phyloP scores from a whole-genome alignment of 1,140 invertebrate species.

The Lineus longissimus region DNA sequence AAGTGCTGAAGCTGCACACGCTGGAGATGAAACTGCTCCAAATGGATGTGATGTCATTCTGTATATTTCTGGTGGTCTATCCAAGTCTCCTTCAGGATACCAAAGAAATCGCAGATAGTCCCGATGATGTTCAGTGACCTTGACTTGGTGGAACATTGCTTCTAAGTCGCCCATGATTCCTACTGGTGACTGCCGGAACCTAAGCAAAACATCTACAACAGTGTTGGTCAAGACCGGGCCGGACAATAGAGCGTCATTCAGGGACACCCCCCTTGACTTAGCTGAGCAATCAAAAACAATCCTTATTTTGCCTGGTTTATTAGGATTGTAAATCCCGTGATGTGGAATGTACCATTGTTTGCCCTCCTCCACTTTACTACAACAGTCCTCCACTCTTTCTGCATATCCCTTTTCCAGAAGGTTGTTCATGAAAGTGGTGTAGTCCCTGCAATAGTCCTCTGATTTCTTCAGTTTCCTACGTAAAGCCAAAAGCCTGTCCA shows the following conservation, averaged over 20 bases:
- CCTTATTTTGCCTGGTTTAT: conserved; percentile 23
- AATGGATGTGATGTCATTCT: conserved; percentile 26
- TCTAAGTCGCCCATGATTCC: conserved; percentile 25
- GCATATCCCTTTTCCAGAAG: conserved; percentile 1
- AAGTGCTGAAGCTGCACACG: conserved; percentile 18
- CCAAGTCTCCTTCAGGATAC: conserved; percentile 19
- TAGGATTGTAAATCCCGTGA: conserved; percentile 21
- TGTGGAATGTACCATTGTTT: conserved; percentile 25
- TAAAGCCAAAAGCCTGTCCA: background rate
- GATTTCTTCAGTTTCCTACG: background rate
- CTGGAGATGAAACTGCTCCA: conserved; percentile 23
- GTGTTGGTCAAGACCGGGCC: conserved; percentile 48
- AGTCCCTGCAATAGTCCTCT: background rate
- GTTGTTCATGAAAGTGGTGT: background rate
- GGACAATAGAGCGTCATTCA: conserved; percentile 29
- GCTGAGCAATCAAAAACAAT: conserved; percentile 28
- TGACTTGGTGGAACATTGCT: conserved; percentile 26
- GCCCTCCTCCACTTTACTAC: background rate
- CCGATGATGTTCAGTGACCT: conserved; percentile 15
- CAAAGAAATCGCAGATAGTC: conserved; percentile 21
- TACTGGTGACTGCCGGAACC: conserved; percentile 24
- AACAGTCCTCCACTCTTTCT: background rate
- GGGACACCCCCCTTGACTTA: conserved; percentile 23
- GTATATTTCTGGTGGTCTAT: conserved; percentile 12
- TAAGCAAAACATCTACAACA: conserved; percentile 27